Conservation (phyloP, 1,140 invertebrate species). For the Homalodisca vitripennis region DNA sequence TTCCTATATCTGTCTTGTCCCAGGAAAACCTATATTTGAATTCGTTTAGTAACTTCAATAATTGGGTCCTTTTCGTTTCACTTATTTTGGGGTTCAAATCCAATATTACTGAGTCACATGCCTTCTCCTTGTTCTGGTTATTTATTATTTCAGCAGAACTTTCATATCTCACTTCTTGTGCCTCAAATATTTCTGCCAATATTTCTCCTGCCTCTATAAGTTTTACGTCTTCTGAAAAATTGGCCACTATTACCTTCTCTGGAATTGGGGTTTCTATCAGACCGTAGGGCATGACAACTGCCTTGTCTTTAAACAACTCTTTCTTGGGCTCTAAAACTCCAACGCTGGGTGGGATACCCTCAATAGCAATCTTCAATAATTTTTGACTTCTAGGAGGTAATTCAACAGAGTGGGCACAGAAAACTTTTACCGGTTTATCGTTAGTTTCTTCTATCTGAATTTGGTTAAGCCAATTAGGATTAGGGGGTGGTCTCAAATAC, state of each 20-base stretch:
- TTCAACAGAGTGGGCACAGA: not conserved
- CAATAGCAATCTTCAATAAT: not conserved
- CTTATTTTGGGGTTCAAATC: constrained; percentile 1
- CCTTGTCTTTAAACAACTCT: constrained; percentile 6
- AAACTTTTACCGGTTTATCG: not conserved
- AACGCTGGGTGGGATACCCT: constrained; percentile 1
- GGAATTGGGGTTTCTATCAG: not conserved
- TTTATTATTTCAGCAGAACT: not conserved
- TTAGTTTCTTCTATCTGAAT: not conserved
- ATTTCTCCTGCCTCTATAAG: not conserved
- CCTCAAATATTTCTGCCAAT: not conserved
- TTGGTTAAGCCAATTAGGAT: constrained; percentile 2
- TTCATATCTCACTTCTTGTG: not conserved
- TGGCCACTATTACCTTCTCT: constrained; percentile 4
- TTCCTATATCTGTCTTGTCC: not conserved
- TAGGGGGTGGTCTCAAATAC: not conserved
- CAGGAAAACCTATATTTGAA: constrained; percentile 13
- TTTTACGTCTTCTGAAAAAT: not conserved
- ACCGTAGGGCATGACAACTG: constrained; percentile 4
- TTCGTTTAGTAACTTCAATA: not conserved
- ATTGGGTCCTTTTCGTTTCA: not conserved
- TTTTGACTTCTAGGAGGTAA: constrained; percentile 11
- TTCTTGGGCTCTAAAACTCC: not conserved
- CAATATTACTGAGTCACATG: not conserved
- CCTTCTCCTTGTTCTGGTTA: not conserved